Percentiles rank a stretch among this genome's conserved stretches.
Evolutionary conservation across 1,140 invertebrate species (phyloP).

Genomic region (Pomacea maculata): DNA sequence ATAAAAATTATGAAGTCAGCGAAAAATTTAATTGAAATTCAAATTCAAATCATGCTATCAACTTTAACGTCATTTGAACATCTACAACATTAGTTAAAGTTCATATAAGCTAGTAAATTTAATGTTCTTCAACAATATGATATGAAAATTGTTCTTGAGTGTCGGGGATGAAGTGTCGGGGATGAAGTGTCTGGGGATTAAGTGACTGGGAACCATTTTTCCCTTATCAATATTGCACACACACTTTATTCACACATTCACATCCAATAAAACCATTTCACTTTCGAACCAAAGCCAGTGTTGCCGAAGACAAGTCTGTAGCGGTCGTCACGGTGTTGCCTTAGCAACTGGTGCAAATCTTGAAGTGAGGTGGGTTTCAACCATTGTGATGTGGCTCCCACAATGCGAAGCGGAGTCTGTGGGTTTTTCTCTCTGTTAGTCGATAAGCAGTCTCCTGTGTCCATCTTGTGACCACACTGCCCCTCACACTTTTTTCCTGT

Average conservation of each 20-base stretch:
- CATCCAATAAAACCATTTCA: background rate
- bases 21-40: no score
- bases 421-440: background rate
- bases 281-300: constrained; percentile 44
- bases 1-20: no score
- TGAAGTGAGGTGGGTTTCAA: constrained; percentile 40
- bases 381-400: constrained; percentile 41
- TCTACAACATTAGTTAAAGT: no score
- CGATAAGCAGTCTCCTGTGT: background rate
- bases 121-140: no score
- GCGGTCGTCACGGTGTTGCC: constrained; percentile 34
- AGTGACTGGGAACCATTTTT: no score
- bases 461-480: background rate
- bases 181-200: no score
- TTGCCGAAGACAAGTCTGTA: constrained; percentile 49
- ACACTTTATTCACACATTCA: background rate
- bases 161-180: no score
- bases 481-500: constrained; percentile 41
- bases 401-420: constrained; percentile 35
- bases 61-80: no score
- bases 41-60: no score
- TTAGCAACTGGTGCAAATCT: constrained; percentile 39
- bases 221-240: background rate
- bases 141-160: no score
- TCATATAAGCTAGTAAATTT: no score